Evolutionary conservation across 2,888 invertebrate genomes (phyloP).

Genomic region (Phragmatobia fuliginosa): DNA sequence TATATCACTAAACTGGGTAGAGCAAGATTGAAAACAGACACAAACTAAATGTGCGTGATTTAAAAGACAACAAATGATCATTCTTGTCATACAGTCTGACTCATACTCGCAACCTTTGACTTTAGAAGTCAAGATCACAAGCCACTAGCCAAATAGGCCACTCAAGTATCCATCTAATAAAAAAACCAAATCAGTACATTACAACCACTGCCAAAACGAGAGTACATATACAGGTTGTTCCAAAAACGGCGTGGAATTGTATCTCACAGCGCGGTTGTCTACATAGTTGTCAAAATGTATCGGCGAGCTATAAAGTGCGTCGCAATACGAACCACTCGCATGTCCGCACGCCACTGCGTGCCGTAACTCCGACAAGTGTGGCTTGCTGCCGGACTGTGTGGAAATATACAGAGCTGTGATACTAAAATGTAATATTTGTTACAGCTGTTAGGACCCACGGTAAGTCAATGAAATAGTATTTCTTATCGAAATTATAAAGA

Average conservation of each 20-base stretch:
- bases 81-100: too few species aligned
- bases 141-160: too few species aligned
- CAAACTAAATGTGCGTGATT: too few species aligned
- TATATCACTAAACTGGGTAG: too few species aligned
- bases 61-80: too few species aligned
- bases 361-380: conserved; percentile 72
- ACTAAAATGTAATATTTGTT: not conserved
- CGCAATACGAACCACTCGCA: conserved; percentile 66
- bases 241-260: conserved; percentile 40
- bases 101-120: too few species aligned
- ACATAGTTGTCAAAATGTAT: conserved; percentile 70
- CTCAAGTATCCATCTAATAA: not conserved
- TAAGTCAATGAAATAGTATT: too few species aligned
- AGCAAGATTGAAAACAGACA: too few species aligned
- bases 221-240: conserved; percentile 34
- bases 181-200: not conserved
- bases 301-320: conserved; percentile 70
- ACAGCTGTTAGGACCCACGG: not conserved
- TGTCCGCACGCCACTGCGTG: conserved; percentile 71
- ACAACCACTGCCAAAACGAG: not conserved
- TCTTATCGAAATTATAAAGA: too few species aligned
- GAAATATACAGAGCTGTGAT: conserved; percentile 32
- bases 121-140: too few species aligned
- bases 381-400: conserved; percentile 56
- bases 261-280: conserved; percentile 49